Conservation (phyloP, 2,113 vertebrate species). For the Istiophorus platypterus region DNA sequence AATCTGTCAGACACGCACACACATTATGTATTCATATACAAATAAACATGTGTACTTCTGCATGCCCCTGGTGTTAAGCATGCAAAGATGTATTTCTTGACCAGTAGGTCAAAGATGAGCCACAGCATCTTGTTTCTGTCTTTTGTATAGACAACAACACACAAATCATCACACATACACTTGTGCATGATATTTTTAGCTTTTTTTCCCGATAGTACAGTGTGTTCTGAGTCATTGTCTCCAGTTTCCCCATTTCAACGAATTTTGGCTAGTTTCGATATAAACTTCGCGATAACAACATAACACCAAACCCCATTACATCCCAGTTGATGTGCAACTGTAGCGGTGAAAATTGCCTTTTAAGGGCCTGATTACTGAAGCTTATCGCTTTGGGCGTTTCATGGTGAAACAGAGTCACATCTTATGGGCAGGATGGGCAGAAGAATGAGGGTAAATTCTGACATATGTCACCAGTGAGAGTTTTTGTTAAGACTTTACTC, state of each 20-base stretch:
- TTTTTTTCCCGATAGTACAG: not conserved
- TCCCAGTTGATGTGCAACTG: conserved; percentile 33
- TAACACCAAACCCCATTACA: not conserved
- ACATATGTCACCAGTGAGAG: conserved; percentile 42
- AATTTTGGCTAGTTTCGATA: conserved; percentile 17
- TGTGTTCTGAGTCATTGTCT: not conserved
- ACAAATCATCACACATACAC: not conserved
- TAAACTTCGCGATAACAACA: not conserved
- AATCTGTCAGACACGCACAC: conserved; percentile 16
- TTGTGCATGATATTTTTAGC: not conserved
- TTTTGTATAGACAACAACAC: not conserved
- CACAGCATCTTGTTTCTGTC: not conserved
- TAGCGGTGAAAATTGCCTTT: conserved; percentile 59
- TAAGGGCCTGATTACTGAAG: conserved; percentile 72
- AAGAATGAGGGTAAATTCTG: conserved; percentile 43
- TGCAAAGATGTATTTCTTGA: not conserved
- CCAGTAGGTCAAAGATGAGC: conserved; percentile 10
- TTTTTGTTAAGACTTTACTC: conserved; percentile 67
- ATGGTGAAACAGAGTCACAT: conserved; percentile 34
- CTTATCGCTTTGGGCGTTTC: conserved; percentile 52
- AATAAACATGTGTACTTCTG: not conserved
- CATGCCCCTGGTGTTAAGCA: not conserved
- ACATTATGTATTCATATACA: not conserved
- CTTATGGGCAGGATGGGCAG: conserved; percentile 38
- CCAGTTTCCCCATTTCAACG: not conserved